These are phyloP conservation scores for Pseudomugil gertrudae DNA, from an alignment of 2,797 vertebrate species.

Conservation along the genomic window DNA sequence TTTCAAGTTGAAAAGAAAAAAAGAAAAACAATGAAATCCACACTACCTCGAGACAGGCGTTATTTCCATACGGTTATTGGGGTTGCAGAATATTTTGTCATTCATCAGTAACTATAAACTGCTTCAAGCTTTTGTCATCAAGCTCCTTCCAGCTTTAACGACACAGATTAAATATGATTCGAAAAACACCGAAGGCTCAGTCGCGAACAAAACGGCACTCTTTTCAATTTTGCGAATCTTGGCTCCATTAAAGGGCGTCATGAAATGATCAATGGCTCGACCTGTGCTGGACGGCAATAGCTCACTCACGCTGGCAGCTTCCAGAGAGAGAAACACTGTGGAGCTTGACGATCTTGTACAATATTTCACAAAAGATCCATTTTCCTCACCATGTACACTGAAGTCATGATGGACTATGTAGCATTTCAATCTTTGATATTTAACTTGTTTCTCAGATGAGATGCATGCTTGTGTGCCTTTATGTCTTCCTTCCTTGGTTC, in stretches of 20 bases:
- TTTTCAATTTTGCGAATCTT: slow-evolving; percentile 26
- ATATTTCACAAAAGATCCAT: slow-evolving; percentile 39
- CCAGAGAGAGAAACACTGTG: slow-evolving; percentile 41
- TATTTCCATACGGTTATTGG: slow-evolving; percentile 28
- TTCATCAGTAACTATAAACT: slow-evolving; percentile 11
- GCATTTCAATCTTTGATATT: slow-evolving; percentile 13
- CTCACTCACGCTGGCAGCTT: slow-evolving; percentile 61
- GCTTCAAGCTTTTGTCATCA: slow-evolving; percentile 38
- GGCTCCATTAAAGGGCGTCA: slow-evolving; percentile 52
- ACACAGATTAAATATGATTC: slow-evolving; percentile 55
- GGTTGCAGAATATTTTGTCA: slow-evolving; percentile 37
- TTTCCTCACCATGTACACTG: slow-evolving; percentile 25
- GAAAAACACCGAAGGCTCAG: slow-evolving; percentile 36
- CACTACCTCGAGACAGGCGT: background rate
- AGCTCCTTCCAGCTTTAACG: slow-evolving; percentile 43
- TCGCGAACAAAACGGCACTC: slow-evolving; percentile 27
- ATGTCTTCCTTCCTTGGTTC: background rate
- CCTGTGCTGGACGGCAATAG: slow-evolving; percentile 31
- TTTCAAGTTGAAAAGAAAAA: slow-evolving; percentile 2
- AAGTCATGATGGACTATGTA: slow-evolving; percentile 1
- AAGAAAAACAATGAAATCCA: background rate
- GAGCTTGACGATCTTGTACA: slow-evolving; percentile 23
- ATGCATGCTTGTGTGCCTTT: slow-evolving; percentile 14
- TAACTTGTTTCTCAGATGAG: slow-evolving; percentile 14
- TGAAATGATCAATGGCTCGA: slow-evolving; percentile 58